Evolutionary conservation across 2,888 invertebrate genomes (phyloP).

Genomic region (Fissipunctia ypsillon): DNA sequence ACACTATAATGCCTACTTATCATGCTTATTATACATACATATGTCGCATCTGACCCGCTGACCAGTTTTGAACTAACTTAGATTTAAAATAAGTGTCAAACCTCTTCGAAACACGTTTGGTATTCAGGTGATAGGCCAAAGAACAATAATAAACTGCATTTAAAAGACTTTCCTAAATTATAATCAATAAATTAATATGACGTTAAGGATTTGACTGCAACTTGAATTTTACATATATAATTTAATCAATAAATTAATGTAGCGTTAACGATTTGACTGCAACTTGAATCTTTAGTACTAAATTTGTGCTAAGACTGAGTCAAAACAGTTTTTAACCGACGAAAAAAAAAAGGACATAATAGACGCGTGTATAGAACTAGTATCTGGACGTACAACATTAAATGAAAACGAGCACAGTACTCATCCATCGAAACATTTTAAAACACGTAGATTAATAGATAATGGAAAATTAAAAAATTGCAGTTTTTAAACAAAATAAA

Average conservation of each 20-base stretch:
- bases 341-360: too few relatives aligned
- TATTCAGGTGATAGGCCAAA: background rate
- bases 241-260: background rate
- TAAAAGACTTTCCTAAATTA: too few relatives aligned
- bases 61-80: background rate
- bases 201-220: background rate
- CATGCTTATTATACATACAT: background rate
- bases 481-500: too few relatives aligned
- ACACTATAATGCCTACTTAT: background rate
- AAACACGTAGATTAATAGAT: too few relatives aligned
- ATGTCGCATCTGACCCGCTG: background rate
- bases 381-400: too few relatives aligned
- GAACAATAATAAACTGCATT: constrained; percentile 6
- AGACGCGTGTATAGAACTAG: too few relatives aligned
- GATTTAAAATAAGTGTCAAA: constrained; percentile 23
- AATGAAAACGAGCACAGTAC: too few relatives aligned
- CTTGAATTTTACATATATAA: too few relatives aligned
- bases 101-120: background rate
- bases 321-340: background rate
- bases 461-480: too few relatives aligned
- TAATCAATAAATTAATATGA: background rate
- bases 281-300: background rate
- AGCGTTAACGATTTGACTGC: background rate
- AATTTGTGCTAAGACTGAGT: background rate
- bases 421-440: too few relatives aligned